Base-by-base conservation (phyloP, 1,140 invertebrate genomes). In the Teleopsis dalmanni region DNA sequence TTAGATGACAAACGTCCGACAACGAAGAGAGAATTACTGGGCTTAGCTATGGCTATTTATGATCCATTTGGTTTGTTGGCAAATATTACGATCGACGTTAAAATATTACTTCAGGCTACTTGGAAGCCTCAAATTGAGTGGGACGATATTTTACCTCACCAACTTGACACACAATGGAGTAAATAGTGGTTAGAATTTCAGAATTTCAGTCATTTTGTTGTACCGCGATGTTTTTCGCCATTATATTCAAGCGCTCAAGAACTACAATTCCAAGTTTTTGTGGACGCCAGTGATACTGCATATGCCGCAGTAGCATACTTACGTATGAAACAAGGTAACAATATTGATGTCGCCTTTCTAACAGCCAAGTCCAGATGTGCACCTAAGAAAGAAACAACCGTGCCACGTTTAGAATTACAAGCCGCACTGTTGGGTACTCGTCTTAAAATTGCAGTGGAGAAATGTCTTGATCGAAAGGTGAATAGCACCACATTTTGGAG, bases 71-170 rank as follows among this genome's bases (percentile, higher is more conserved):
- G 71, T 13, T 63, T 70, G 31, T 23, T 73, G 6, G 41, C 60
- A 2, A 65, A 71, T 7, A 62, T 68, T 26, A 58, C 50, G 11
- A 60, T 72, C 21, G 57, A 56, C 27, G 35, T 51, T 16, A 73
- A 71, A 55, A 70, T 72, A 8, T 36, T 73, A 6, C 38, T 74
- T 1, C 72, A 73, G 57, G 48, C 65, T 6, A 54, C 70, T 13
- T 72, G 68, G 62, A 47, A 57, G n/a, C 38, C 8, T 52, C 26
- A 14, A 50, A 51, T 69, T 11, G 57, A 55, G 19, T 74, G 72
- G 72, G 65, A 74, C 22, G 50, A 59, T 13, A 23, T 11, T 7
- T 14, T 13, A 29, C 5, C 18, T 13, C 18, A 10, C 23, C 50
- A 11, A 25, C 5, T 34, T 51, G 29, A 26, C 41, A 8, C 13